Conservation (phyloP, 2,113 vertebrate genomes). For the Syrmaticus mikado region DNA sequence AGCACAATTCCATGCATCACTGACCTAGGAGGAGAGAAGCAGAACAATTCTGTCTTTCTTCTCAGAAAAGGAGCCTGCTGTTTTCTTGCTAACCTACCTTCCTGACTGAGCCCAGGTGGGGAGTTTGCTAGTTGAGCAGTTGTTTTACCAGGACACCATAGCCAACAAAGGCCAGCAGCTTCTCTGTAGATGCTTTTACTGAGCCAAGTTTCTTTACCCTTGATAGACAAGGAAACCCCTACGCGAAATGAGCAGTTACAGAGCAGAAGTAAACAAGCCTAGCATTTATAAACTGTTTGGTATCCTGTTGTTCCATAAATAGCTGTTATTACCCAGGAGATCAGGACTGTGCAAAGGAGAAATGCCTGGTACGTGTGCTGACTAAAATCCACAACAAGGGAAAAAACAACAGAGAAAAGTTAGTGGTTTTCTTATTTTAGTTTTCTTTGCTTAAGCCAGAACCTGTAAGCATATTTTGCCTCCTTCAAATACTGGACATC, state of each 20-base stretch:
- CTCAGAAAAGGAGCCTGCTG: background rate
- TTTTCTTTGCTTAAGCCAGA: background rate
- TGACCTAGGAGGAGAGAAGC: background rate
- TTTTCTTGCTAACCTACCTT: background rate
- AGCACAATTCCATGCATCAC: too few relatives aligned
- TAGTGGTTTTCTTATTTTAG: slow-evolving; percentile 22
- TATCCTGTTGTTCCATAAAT: slow-evolving; percentile 47
- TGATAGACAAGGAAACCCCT: slow-evolving; percentile 31
- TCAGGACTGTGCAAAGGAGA: slow-evolving; percentile 1
- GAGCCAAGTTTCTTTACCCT: slow-evolving; percentile 3
- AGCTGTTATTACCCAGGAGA: slow-evolving; percentile 23
- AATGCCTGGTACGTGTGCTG: background rate
- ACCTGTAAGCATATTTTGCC: background rate
- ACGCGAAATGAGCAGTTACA: slow-evolving; percentile 7
- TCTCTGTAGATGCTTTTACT: background rate
- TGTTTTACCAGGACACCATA: background rate
- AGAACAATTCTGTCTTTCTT: background rate
- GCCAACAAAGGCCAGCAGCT: background rate
- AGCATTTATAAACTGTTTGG: slow-evolving; percentile 34
- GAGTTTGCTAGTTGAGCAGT: background rate
- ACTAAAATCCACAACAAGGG: background rate
- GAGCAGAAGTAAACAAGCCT: slow-evolving; percentile 46
- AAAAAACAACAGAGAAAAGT: background rate
- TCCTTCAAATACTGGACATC: background rate
- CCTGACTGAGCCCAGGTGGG: background rate